A percentile compares a stretch with the other conserved stretches of the same genome.
These are phyloP conservation scores for Porites divaricata DNA, from an alignment of 92 coral and sea anemone genomes.

Conservation along the genomic window DNA sequence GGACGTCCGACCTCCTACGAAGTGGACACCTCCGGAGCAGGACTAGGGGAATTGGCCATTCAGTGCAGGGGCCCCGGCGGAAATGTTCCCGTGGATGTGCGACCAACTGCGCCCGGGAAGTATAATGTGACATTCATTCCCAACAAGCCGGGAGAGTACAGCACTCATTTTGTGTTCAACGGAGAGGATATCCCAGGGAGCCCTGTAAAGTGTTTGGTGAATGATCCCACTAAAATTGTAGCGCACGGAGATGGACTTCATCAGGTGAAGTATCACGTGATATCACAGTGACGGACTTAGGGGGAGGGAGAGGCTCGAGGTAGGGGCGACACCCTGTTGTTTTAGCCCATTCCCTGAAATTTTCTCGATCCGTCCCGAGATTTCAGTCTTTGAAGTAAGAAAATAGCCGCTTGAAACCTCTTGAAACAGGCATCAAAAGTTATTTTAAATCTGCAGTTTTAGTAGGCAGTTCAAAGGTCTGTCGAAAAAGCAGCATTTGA, in stretches of 20 bases:
- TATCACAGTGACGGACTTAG: not conserved
- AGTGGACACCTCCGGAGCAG: conserved; percentile 96
- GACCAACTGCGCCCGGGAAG: conserved; percentile 60
- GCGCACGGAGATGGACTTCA: conserved; percentile 92
- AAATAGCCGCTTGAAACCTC: too few species aligned
- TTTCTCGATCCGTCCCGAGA: too few species aligned
- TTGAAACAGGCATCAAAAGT: too few species aligned
- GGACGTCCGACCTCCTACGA: conserved; percentile 85
- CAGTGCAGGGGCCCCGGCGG: conserved; percentile 90
- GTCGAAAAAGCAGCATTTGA: too few species aligned
- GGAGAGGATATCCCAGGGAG: conserved; percentile 92
- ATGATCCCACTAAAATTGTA: conserved; percentile 81
- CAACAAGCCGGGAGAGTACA: conserved; percentile 83
- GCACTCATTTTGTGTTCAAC: conserved; percentile 79
- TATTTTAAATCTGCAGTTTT: too few species aligned
- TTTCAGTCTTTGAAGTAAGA: too few species aligned
- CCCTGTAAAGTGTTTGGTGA: conserved; percentile 75
- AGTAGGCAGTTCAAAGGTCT: too few species aligned
- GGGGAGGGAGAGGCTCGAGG: too few species aligned
- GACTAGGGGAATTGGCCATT: conserved; percentile 90
- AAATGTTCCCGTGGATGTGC: conserved; percentile 87
- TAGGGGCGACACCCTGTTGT: too few species aligned
- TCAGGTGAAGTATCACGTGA: conserved; percentile 34
- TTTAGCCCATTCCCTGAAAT: too few species aligned
- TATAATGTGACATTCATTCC: conserved; percentile 89